Conservation (phyloP, 2,888 invertebrate genomes). For the Rhyacophila evoluta region DNA sequence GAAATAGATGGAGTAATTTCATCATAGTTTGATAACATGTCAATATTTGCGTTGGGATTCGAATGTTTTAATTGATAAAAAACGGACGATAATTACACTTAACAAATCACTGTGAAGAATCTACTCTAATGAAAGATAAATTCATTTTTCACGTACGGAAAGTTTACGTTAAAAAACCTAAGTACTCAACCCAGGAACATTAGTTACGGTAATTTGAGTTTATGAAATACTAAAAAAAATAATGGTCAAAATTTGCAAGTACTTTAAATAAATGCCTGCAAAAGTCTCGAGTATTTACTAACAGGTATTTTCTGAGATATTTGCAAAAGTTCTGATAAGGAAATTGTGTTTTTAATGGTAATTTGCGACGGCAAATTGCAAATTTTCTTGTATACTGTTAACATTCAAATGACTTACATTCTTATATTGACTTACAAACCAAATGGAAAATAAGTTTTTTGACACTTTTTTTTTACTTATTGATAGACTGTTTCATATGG, state of each 20-base stretch:
- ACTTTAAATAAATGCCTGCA: background rate
- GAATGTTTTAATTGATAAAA: no score
- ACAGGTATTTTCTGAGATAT: background rate
- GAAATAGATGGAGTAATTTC: no score
- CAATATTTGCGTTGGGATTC: no score
- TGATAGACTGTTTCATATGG: background rate
- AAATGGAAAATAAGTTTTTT: background rate
- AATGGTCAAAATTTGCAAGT: background rate
- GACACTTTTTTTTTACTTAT: background rate
- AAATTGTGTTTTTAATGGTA: background rate
- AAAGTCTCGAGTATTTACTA: background rate
- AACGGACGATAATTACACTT: no score
- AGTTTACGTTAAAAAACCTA: no score
- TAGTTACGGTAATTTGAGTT: no score
- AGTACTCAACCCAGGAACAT: no score
- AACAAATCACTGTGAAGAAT: no score
- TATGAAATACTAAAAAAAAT: no score
- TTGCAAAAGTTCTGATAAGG: background rate
- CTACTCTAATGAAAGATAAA: no score
- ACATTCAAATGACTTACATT: background rate
- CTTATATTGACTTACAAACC: background rate
- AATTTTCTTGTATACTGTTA: background rate
- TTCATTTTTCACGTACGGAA: no score
- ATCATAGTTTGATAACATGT: no score
- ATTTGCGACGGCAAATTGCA: background rate